Evolutionary conservation across 2,888 invertebrate genomes (phyloP), one percentile per base, ranked within the genome.

Genomic region (Pseudococcus jackbeardsleyi): DNA sequence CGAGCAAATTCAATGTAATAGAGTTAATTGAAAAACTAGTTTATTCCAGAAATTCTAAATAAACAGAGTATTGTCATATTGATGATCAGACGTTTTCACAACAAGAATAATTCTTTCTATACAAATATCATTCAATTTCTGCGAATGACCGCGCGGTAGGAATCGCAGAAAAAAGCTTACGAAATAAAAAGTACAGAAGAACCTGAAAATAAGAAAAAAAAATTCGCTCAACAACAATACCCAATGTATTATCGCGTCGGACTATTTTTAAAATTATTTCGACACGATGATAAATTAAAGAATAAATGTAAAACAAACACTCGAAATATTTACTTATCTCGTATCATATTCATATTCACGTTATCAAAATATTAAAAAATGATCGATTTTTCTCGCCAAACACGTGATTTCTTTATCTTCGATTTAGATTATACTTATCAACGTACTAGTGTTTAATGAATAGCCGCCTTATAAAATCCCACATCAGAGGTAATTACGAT

Each of bases 291-390:
- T 33, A 77, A 72, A 39, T 33, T 15, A 22, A 72, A 26, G 77
- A 77, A 77, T 17, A 77, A 42, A 39, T n/a, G 42, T 42, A 42
- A 77, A 77, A 77, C 77, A 42, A 77, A 77, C 42, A 77, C 77
- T 77, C 77, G 77, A 77, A 77, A 77, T 77, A 77, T 77, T 77
- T n/a, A 17, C 42, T 77, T 77, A 77, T 77, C 77, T 54, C 54
- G n/a, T 54, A 39, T 22, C 54, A 8, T 54, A 17, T 22, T 15
- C 22, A 4, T 39, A 77, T 33, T 33, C 72, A 33, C 39, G 42
- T 77, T 77, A 77, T 77, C 77, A 39, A 77, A 77, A 77, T 77
- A 77, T 42, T 77, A n/a, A 77, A 77, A 77, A 77, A 77, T 42
- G 17, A 26, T 77, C 77, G 39, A 77, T 77, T 39, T 72, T 77